These are phyloP conservation scores for Hypomecis atomaria DNA, from an alignment of 2,888 invertebrate species.

Conservation along the genomic window DNA sequence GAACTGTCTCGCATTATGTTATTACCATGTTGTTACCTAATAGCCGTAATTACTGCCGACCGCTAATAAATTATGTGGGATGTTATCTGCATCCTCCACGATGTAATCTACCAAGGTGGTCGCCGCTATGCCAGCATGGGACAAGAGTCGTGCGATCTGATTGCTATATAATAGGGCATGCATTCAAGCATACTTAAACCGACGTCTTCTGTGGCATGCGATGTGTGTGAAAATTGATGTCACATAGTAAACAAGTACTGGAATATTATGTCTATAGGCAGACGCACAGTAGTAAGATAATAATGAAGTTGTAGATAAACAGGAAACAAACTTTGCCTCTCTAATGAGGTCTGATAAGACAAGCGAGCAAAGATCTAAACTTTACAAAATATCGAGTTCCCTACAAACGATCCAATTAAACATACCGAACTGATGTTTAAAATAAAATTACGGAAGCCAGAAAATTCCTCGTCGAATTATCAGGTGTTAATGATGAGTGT, in stretches of 20 bases:
- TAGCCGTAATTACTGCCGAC: slow-evolving; percentile 40
- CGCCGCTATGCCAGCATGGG: slow-evolving; percentile 33
- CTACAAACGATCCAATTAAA: neutral
- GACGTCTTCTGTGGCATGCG: slow-evolving; percentile 14
- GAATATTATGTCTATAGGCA: neutral
- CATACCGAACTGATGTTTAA: slow-evolving; percentile 2
- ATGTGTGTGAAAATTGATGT: slow-evolving; percentile 18
- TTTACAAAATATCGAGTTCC: neutral
- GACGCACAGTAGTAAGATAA: neutral
- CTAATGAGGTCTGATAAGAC: slow-evolving; percentile 29
- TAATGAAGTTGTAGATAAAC: slow-evolving; percentile 13
- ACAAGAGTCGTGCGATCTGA: slow-evolving; percentile 29
- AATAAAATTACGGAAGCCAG: slow-evolving; percentile 20
- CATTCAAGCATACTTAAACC: slow-evolving; percentile 16
- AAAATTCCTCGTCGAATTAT: slow-evolving; percentile 10
- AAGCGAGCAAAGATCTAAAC: slow-evolving; percentile 10
- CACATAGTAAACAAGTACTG: neutral
- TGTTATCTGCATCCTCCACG: slow-evolving; percentile 46
- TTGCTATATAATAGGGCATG: slow-evolving; percentile 31
- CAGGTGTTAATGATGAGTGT: slow-evolving; percentile 20
- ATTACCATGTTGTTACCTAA: slow-evolving; percentile 40
- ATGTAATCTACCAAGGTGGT: slow-evolving; percentile 42
- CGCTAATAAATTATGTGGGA: slow-evolving; percentile 45
- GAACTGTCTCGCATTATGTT: slow-evolving; percentile 38
- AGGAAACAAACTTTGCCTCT: slow-evolving; percentile 19